Percentiles rank a stretch among this genome's conserved stretches.
Evolutionary conservation across 2,888 invertebrate genomes (phyloP).

Genomic region (Ditula angustiorana): DNA sequence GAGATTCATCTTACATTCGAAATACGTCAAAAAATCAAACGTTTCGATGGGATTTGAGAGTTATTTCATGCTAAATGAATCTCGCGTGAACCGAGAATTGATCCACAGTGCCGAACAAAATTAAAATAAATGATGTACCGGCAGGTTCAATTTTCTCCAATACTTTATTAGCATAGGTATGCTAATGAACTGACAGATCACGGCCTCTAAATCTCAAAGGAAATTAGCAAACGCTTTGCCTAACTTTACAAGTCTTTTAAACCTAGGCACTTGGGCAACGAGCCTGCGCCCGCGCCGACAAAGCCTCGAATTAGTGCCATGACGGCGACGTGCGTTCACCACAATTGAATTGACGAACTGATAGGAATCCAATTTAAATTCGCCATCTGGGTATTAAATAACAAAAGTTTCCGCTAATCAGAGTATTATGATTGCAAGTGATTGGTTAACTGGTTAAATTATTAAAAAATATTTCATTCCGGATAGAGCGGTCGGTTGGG

Average conservation of each 20-base stretch:
- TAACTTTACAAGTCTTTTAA: constrained; percentile 19
- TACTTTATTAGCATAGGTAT: not conserved
- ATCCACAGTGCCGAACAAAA: no score
- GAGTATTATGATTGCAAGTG: no score
- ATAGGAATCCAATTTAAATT: constrained; percentile 24
- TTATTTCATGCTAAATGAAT: no score
- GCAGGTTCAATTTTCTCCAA: no score
- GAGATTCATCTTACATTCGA: no score
- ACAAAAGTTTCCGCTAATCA: not conserved
- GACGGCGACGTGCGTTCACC: constrained; percentile 8
- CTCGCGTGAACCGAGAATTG: no score
- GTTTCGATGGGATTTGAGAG: no score
- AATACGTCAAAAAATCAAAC: no score
- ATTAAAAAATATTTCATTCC: no score
- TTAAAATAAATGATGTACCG: no score
- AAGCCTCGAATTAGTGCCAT: constrained; percentile 25
- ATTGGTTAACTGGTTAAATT: not conserved
- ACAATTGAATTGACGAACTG: not conserved
- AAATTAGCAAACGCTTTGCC: constrained; percentile 29
- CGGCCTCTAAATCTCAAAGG: constrained; percentile 21
- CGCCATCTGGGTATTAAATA: not conserved
- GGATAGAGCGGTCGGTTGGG: no score
- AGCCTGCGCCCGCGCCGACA: constrained; percentile 13
- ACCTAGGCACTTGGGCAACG: constrained; percentile 32
- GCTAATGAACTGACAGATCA: constrained; percentile 11